A percentile compares a stretch with the other conserved stretches of the same genome.
These are phyloP conservation scores for Harlomillsia oculata DNA, from an alignment of 1,140 invertebrate genomes.

Conservation along the genomic window DNA sequence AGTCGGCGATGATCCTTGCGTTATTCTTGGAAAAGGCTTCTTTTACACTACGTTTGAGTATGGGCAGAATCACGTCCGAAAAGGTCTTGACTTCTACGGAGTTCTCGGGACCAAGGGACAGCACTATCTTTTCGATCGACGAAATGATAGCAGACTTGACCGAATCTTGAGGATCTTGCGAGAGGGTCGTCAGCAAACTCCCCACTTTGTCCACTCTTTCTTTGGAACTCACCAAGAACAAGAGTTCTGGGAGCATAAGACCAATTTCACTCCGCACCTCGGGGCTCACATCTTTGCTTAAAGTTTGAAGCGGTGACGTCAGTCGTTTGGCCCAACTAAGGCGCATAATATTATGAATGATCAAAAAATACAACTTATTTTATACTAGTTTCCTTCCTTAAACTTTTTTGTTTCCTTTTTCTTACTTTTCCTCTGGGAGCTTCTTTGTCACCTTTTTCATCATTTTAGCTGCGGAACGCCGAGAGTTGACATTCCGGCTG, in stretches of 20 bases:
- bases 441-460: too few relatives aligned
- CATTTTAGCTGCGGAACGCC: too few relatives aligned
- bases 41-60: slow-evolving; percentile 24
- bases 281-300: slow-evolving; percentile 6
- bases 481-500: too few relatives aligned
- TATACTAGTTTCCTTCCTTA: too few relatives aligned
- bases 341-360: background rate
- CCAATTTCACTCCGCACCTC: slow-evolving; percentile 9
- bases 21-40: slow-evolving; percentile 17
- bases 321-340: slow-evolving; percentile 4
- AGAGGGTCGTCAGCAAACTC: background rate
- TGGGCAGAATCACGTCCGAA: slow-evolving; percentile 6
- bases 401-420: too few relatives aligned
- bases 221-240: slow-evolving; percentile 6
- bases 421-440: too few relatives aligned
- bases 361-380: too few relatives aligned
- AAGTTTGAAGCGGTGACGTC: slow-evolving; percentile 9
- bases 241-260: slow-evolving; percentile 7
- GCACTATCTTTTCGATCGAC: background rate
- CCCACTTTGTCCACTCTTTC: slow-evolving; percentile 4
- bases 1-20: slow-evolving; percentile 8
- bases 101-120: background rate
- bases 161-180: background rate
- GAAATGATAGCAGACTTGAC: background rate
- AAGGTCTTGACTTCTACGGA: too few relatives aligned